Evolutionary conservation across 1,140 invertebrate genomes (phyloP).

Genomic region (Dreissena polymorpha): DNA sequence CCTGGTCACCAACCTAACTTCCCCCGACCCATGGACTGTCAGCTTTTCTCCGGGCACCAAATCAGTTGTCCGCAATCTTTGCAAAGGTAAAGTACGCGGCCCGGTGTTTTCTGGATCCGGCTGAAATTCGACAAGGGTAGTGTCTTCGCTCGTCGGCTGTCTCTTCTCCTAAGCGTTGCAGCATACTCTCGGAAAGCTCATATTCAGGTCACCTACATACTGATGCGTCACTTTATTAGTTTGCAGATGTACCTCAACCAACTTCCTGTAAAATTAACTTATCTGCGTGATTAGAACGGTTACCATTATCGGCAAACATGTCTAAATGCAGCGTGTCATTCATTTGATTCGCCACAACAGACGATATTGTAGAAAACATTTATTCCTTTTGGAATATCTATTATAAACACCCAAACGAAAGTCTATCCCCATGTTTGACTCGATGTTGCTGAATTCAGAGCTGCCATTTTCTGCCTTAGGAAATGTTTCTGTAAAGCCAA

Average conservation of each 20-base stretch:
- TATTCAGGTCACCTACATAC: constrained; percentile 32
- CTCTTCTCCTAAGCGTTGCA: no score
- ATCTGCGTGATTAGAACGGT: no score
- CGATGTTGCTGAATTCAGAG: no score
- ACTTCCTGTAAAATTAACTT: constrained; percentile 35
- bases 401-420: no score
- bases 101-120: no score
- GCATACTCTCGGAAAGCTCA: background rate
- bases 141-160: no score
- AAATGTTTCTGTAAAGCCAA: no score
- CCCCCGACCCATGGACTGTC: constrained; percentile 18
- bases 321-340: background rate
- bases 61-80: constrained; percentile 28
- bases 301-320: background rate
- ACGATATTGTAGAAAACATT: no score
- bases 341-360: background rate
- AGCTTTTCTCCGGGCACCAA: constrained; percentile 27
- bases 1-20: constrained; percentile 22
- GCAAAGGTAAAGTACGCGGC: background rate
- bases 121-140: no score
- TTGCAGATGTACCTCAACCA: constrained; percentile 15
- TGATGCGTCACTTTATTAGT: constrained; percentile 15
- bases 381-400: no score
- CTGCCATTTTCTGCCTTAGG: no score
- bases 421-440: no score